These are phyloP conservation scores for Actinia equina DNA, from an alignment of 64 coral and sea anemone genomes.

Conservation along the genomic window DNA sequence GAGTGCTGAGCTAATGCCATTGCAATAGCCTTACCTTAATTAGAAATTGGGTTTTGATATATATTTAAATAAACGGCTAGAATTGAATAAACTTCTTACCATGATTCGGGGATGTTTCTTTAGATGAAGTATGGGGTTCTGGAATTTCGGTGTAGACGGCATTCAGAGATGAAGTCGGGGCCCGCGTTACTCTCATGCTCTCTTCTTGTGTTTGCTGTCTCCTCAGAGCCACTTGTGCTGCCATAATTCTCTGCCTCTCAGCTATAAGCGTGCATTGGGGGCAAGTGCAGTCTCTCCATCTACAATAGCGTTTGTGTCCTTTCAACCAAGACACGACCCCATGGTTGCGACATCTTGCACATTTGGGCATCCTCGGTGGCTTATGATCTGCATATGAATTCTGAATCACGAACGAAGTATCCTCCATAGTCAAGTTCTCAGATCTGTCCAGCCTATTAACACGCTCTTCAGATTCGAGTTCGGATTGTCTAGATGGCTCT, in stretches of 20 bases:
- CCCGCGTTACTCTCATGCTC: conserved; percentile 8
- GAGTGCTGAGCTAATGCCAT: background rate
- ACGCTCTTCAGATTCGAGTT: background rate
- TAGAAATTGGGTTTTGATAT: background rate
- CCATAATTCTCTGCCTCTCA: conserved; percentile 95
- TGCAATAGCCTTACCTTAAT: background rate
- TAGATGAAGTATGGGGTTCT: background rate
- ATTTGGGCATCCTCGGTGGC: conserved; percentile 71
- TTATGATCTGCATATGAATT: conserved; percentile 34
- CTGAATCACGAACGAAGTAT: conserved; percentile 27
- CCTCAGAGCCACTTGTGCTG: conserved; percentile 88
- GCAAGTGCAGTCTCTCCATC: conserved; percentile 93
- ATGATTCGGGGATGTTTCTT: background rate
- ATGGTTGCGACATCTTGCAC: conserved; percentile 88
- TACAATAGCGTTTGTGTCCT: conserved; percentile 92
- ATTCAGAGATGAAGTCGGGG: background rate
- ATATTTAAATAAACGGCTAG: background rate
- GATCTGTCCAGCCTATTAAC: background rate
- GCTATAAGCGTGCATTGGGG: conserved; percentile 93
- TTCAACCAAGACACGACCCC: conserved; percentile 86
- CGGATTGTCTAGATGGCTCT: background rate
- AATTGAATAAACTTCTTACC: background rate
- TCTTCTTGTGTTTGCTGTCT: conserved; percentile 89
- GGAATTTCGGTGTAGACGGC: background rate
- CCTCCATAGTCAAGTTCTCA: conserved; percentile 29